phyloP scores from a whole-genome alignment of 1,140 invertebrate species.

The Brevipalpus yothersi region DNA sequence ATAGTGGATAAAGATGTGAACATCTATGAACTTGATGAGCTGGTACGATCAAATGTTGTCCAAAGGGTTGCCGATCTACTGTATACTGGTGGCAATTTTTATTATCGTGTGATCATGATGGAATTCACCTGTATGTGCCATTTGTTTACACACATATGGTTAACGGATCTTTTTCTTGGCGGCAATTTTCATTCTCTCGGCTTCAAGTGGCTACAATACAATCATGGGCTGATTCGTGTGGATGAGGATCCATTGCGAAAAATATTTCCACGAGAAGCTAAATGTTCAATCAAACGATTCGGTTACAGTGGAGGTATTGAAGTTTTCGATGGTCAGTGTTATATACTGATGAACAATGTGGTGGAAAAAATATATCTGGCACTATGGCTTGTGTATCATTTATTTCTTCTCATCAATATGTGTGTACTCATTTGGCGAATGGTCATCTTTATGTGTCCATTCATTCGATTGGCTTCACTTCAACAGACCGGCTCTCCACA shows the following conservation, averaged over 20 bases:
- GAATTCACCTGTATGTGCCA: background rate
- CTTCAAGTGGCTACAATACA: background rate
- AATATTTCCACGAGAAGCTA: conserved; percentile 72
- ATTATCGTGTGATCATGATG: background rate
- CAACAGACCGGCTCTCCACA: background rate
- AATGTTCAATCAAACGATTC: conserved; percentile 64
- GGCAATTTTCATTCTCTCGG: background rate
- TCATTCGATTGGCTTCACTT: background rate
- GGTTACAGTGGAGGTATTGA: conserved; percentile 12
- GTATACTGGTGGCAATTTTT: background rate
- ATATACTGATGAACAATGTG: conserved; percentile 52
- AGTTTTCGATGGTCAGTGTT: conserved; percentile 30
- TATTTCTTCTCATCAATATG: conserved; percentile 15
- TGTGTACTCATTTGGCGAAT: conserved; percentile 1
- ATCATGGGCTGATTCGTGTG: background rate
- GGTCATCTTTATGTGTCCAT: background rate
- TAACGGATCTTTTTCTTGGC: background rate
- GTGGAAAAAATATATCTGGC: conserved; percentile 90
- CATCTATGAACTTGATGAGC: background rate
- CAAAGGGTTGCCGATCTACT: background rate
- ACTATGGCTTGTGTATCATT: conserved; percentile 22
- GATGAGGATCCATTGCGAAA: conserved; percentile 23
- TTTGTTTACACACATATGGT: background rate
- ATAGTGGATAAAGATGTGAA: background rate
- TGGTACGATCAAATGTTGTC: background rate